Percentiles rank a stretch among this genome's conserved stretches.
phyloP scores from a whole-genome alignment of 2,113 vertebrate genomes.

The Daboia siamensis region DNA sequence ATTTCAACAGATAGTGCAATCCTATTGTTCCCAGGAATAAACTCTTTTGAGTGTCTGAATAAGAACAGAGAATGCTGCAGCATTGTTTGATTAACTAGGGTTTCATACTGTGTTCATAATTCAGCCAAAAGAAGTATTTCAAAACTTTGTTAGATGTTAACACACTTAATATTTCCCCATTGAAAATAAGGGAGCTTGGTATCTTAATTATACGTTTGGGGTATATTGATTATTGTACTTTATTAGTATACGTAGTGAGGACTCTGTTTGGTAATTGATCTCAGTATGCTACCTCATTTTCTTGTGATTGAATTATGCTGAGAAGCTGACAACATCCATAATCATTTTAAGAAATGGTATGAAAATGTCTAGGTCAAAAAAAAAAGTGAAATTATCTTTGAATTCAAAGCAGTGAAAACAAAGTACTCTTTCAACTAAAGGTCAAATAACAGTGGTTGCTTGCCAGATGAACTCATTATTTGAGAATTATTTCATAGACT shows the following conservation, averaged over 20 bases:
- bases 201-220: neutral
- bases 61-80: neutral
- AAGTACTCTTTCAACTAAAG: conserved; percentile 34
- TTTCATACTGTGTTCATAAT: neutral
- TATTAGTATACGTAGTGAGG: conserved; percentile 44
- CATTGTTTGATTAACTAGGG: neutral
- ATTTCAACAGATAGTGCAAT: neutral
- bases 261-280: conserved; percentile 43
- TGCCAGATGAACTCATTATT: conserved; percentile 40
- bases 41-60: neutral
- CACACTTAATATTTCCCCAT: neutral
- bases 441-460: conserved; percentile 48
- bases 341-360: conserved; percentile 40
- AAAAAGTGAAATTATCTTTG: conserved; percentile 15
- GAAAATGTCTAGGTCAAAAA: neutral
- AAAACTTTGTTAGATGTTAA: neutral
- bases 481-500: conserved; percentile 26
- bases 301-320: conserved; percentile 52
- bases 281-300: conserved; percentile 49
- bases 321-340: conserved; percentile 45
- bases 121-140: neutral
- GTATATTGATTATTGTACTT: conserved; percentile 25
- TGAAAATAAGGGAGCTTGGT: neutral
- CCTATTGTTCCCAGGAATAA: neutral
- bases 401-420: conserved; percentile 37